Evolutionary conservation across 2,797 vertebrate species (phyloP), one percentile per base, ranked within the genome.

Genomic region (Pelobates cultripes): DNA sequence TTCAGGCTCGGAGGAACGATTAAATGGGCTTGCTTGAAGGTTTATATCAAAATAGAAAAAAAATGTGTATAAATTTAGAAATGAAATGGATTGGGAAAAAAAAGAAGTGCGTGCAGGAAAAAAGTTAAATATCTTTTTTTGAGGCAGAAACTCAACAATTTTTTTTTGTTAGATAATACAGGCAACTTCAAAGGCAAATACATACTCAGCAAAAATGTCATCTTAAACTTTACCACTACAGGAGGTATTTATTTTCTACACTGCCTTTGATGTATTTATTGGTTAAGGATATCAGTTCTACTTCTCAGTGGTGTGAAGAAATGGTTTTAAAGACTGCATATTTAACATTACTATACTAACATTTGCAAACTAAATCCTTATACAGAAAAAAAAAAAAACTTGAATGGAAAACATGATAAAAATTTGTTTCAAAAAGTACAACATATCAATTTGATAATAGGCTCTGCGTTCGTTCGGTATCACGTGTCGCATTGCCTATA

Each of bases 191-290:
- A 90, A 91, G 87, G 81, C 80, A 61, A 86, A 84, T 79, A 78
- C 43, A 0, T 77, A 79, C 79, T 84, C 81, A 84, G 85, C 71
- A 85, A 76, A 85, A 86, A 81, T 4, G 64, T 87, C 83, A 88
- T 80, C 87, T 80, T 82, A 86, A 88, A 86, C 84, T 90, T 78
- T 87, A 64, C 78, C 82, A 89, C 86, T 84, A 87, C 79, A 79
- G 87, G 87, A 90, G 88, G 82, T 86, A 86, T 89, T 91, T 90
- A 89, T 88, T 88, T 81, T 87, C 87, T 80, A 82, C 55, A 80
- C 86, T 89, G 9, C 70, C 87, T 92, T 91, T 91, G 90, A 91
- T 89, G 89, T 88, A 88, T 87, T 91, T 90, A 90, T 90, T 88
- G 88, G 85, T 77, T 86, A 88, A 91, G 89, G 84, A 77, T 86